Evolutionary conservation across 2,113 vertebrate genomes (phyloP).

Genomic region (Clarias gariepinus): DNA sequence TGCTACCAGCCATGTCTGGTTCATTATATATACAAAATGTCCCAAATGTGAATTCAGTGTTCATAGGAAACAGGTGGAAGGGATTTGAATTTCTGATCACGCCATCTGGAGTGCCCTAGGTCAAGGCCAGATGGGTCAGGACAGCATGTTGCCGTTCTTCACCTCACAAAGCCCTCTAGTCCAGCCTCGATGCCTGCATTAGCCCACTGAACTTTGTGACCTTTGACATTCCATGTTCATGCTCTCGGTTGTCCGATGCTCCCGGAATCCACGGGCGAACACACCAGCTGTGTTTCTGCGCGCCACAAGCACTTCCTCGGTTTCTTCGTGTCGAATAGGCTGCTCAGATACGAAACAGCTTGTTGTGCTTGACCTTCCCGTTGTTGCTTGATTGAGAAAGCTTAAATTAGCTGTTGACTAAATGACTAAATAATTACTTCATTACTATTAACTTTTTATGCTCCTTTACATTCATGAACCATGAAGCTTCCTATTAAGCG

Average conservation of each 20-base stretch:
- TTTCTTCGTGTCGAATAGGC: not conserved
- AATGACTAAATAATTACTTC: slow-evolving; percentile 10
- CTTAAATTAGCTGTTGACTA: not conserved
- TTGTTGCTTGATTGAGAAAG: slow-evolving; percentile 13
- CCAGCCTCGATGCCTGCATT: slow-evolving; percentile 10
- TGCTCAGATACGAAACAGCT: not conserved
- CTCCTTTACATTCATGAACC: slow-evolving; percentile 23
- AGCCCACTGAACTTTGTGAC: slow-evolving; percentile 37
- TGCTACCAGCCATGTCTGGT: not conserved
- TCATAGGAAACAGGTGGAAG: slow-evolving; percentile 14
- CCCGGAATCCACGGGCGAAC: slow-evolving; percentile 18
- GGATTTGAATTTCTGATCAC: slow-evolving; percentile 1
- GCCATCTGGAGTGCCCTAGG: slow-evolving; percentile 44
- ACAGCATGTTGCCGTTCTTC: slow-evolving; percentile 18
- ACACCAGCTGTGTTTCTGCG: slow-evolving; percentile 37
- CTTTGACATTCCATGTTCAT: slow-evolving; percentile 15
- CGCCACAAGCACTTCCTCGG: not conserved
- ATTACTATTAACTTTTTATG: slow-evolving; percentile 14
- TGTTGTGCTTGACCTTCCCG: slow-evolving; percentile 5
- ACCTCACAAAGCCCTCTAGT: slow-evolving; percentile 22
- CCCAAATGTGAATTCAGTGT: slow-evolving; percentile 20
- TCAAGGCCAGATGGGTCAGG: slow-evolving; percentile 38
- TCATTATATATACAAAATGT: not conserved
- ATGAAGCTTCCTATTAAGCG: not conserved
- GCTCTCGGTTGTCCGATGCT: slow-evolving; percentile 14